Evolutionary conservation across 2,888 invertebrate species (phyloP).

Genomic region (Sarcophaga caerulescens): DNA sequence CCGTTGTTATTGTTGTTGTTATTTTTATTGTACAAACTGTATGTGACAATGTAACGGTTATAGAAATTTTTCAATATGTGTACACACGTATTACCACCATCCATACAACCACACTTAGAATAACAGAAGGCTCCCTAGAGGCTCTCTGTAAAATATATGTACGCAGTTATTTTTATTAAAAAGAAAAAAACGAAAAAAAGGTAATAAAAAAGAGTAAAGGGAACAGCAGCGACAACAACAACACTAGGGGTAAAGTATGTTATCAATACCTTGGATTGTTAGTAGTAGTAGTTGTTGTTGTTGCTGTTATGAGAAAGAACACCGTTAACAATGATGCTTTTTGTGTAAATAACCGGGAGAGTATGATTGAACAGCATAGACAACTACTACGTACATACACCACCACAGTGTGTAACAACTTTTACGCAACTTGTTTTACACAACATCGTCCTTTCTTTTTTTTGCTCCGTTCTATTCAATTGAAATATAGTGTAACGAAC

Average conservation of each 20-base stretch:
- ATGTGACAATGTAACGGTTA: conserved; percentile 56
- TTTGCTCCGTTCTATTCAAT: too few species aligned
- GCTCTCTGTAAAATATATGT: conserved; percentile 22
- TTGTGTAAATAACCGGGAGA: conserved; percentile 16
- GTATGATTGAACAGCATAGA: not conserved
- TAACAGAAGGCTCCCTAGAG: conserved; percentile 31
- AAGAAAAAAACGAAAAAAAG: not conserved
- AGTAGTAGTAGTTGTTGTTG: not conserved
- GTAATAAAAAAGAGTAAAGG: not conserved
- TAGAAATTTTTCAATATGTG: not conserved
- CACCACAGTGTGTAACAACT: conserved; percentile 4
- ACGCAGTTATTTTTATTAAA: conserved; percentile 16
- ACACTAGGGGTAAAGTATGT: conserved; percentile 7
- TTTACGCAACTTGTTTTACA: conserved; percentile 28
- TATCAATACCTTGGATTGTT: conserved; percentile 18
- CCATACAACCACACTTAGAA: conserved; percentile 3
- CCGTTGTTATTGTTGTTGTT: not conserved
- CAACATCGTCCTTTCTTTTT: not conserved
- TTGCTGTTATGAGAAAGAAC: too few species aligned
- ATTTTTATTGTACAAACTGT: conserved; percentile 29
- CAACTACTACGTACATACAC: not conserved
- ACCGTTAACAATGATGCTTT: conserved; percentile 38
- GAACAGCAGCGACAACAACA: conserved; percentile 9
- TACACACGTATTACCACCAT: conserved; percentile 6
- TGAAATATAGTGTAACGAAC: too few species aligned